Evolutionary conservation across 2,113 vertebrate genomes (phyloP), one percentile per base, ranked within the genome.

Genomic region (Tupaia tana): DNA sequence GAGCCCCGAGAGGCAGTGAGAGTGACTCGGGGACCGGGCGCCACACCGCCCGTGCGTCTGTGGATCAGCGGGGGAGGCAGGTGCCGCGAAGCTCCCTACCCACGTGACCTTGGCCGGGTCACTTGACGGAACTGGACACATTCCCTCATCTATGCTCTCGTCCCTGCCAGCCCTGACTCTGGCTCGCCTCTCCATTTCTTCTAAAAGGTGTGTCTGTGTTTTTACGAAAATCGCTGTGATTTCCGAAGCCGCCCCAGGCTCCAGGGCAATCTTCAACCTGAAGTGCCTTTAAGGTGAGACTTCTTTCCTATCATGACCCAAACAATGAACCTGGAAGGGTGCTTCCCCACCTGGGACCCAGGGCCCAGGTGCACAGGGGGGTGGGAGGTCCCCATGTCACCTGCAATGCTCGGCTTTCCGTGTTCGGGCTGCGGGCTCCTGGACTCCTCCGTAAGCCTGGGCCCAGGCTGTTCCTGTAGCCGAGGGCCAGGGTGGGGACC

Each of bases 11-110:
- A 63, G 83, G 74, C 2, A 0, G 4, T 14, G 2, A 7, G 2
- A 2, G 43, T 0, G 9, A 22, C 2, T 10, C 64, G 10, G 31
- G 66, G 25, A 29, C 18, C 0, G 8, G 12, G 43, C 18, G 20
- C 52, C 64, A 66, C 0, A 10, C 4, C 1, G 1, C 52, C 52
- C 29, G 4, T 3, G 0, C 1, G 25, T 7, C 58, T 24, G 2
- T 1, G 25, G 31, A 15, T 34, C 64, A 63, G 6, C 10, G 0
- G 14, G 59, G 10, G 6, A 15, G 8, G 4, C 31, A 29, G 56
- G 24, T 19, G 24, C 15, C 0, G 2, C 2, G 7, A 31, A 73
- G 20, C 12, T 27, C 8, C 2, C 34, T 58, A 20, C 43, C 22
- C 2, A 25, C 54, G 64, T 3, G 52, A 54, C 27, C 14, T 8